Base-by-base conservation (phyloP, 2,888 invertebrate genomes). In the Eilema sororculum region DNA sequence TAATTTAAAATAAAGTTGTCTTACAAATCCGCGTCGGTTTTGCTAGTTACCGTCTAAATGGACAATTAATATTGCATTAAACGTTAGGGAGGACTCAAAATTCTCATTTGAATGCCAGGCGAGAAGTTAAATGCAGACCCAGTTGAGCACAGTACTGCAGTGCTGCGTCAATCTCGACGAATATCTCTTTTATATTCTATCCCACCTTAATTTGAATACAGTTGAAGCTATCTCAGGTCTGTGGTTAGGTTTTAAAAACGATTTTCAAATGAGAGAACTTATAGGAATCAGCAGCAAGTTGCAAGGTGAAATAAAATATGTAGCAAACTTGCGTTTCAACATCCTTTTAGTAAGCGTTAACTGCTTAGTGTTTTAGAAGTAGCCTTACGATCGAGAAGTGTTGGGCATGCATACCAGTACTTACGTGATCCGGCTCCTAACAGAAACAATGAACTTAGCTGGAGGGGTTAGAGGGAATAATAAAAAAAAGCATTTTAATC, bases 101-200 rank as follows among this genome's bases (percentile, higher is more conserved):
- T 80, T 78, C 78, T 75, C 73, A 80, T 84, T 83, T 83, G 78
- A 77, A 78, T 78, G 70, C 72, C 76, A 61, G 65, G 71, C 69
- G 76, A 68, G 71, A 83, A 84, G 75, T 82, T 80, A 66, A 61
- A 76, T 62, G 68, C 74, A 77, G 71, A 78, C 70, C 65, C 69
- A n/a, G n/a, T n/a, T 67, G 69, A 67, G 71, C 69, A 69, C 68
- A 74, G 74, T 71, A 67, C 75, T 71, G 77, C 77, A 83, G 73
- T 71, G 69, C 75, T 67, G 65, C 72, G 76, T 64, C 68, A 70
- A 76, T 78, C 77, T 73, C 76, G 67, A 76, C 76, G 68, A 69
- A 78, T 84, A 84, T 78, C 83, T 81, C 76, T 80, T 81, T 80
- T 80, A 80, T 78, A 75, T 77, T 69, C 74, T 73, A 71, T 74